Base-by-base conservation (phyloP, 2,888 invertebrate genomes). In the Unio delphinus region DNA sequence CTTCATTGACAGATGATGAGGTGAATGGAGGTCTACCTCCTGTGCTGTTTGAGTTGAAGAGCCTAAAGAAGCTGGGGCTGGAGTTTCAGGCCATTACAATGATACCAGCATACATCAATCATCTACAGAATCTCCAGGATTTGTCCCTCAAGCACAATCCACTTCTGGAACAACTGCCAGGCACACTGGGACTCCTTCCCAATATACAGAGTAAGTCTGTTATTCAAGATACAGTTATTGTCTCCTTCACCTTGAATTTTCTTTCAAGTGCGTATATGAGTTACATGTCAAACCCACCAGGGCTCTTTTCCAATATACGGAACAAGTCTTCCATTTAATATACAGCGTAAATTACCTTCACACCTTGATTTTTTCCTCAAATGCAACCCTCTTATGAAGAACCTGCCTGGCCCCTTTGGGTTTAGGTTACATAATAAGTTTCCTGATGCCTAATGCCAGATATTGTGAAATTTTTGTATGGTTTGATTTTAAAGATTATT, bases 11-110 rank as follows among this genome's bases (percentile, higher is more conserved):
- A 76, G 74, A 76, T 67, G 74, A 76, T 69, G 76, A 72, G 28
- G 69, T 70, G 28, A 73, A 72, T n/a, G 85, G 87, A 61, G 85
- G 84, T 15, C 76, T 88, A 20, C 88, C 88, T 5, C 72, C 80
- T 8, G 83, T 83, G 56, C 72, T 89, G 4, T 84, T 86, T 72
- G 63, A 70, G 26, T 67, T 86, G 68, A 68, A 68, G 23, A 75
- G 71, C 45, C 79, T 88, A 61, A 78, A 80, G 55, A 72, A 75
- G 34, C 75, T 89, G 8, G 73, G 78, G 67, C 73, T 89, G 45
- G 75, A 81, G 66, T 80, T 83, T 73, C 85, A 86, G 70, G 86
- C 81, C 20, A 82, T 89, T 55, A 82, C 80, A 4, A 65, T 74
- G 61, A 79, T 89, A 26, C 87, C 88, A 0, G 78, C 80, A 23